Conservation (phyloP, 2,113 vertebrate species). For the Columba janthina region DNA sequence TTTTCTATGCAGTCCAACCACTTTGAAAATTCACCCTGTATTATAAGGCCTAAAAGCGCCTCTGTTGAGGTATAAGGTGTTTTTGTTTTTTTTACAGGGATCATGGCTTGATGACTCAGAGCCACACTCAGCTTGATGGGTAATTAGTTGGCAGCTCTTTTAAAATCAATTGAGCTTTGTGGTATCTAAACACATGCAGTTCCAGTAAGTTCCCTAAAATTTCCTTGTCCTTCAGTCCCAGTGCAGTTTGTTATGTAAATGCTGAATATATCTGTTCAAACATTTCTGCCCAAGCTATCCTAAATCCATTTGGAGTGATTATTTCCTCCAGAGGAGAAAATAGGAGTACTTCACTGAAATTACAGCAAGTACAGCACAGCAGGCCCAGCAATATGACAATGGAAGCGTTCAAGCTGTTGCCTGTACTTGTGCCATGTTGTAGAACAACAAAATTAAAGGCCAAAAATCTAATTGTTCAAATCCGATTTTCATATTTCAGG, state of each 20-base stretch:
- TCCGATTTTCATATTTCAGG: neutral
- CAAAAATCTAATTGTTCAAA: neutral
- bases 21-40: neutral
- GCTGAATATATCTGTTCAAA: neutral
- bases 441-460: neutral
- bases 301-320: neutral
- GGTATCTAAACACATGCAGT: constrained; percentile 20
- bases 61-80: neutral
- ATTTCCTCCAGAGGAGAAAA: neutral
- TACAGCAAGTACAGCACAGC: neutral
- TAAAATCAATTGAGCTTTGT: constrained; percentile 40
- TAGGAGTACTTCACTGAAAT: neutral
- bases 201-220: constrained; percentile 30
- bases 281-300: neutral
- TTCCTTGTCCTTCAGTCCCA: neutral
- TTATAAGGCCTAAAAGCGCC: neutral
- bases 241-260: neutral
- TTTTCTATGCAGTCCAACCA: neutral
- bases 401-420: neutral
- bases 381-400: neutral
- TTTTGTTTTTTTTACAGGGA: neutral
- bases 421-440: neutral
- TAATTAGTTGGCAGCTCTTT: constrained; percentile 54
- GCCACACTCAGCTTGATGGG: neutral
- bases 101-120: constrained; percentile 28